Evolutionary conservation across 1,140 invertebrate genomes (phyloP), one percentile per base, ranked within the genome.

Genomic region (Helicoverpa zea): DNA sequence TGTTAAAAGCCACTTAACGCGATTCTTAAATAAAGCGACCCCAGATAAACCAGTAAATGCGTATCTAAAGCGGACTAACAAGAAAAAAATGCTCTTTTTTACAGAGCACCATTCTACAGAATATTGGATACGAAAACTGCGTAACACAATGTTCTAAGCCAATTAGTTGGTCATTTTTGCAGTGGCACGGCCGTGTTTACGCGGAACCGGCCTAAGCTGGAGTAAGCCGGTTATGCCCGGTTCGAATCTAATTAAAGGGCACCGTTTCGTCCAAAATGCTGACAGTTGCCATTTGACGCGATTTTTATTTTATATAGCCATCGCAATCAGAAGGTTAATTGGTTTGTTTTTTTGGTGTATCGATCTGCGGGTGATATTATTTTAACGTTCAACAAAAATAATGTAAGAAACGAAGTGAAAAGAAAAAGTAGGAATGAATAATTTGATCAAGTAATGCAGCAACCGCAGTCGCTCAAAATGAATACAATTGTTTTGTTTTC

Each of bases 91-190:
- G 83, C 81, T 35, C 43, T 30, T 83, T 87, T 89, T 91, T 88
- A 86, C 86, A 80, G 87, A 87, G 84, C 83, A 88, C 89, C 88
- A 91, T 91, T 93, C 87, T 91, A 88, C 84, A 82, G 88, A 87
- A 92, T 93, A 93, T 93, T 91, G 89, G 90, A 93, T 93, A 94
- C 91, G 89, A 88, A 90, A 92, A 93, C 76, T 88, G 87, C 87
- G 89, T 91, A 87, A 88, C 88, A 90, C 88, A 88, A 89, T 90
- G 90, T 91, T 89, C 90, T 94, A 94, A 94, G 92, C 92, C 93
- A 93, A 94, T 94, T 94, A 94, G 92, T 88, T 91, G 90, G 89
- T 92, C 90, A 94, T 94, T 94, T 94, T 94, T 94, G 92, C 90
- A 92, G 87, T 90, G 87, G 90, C 91, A 91, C 87, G 89, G 86